phyloP scores from a whole-genome alignment of 2,888 invertebrate species.

The Drosophila neutralis region DNA sequence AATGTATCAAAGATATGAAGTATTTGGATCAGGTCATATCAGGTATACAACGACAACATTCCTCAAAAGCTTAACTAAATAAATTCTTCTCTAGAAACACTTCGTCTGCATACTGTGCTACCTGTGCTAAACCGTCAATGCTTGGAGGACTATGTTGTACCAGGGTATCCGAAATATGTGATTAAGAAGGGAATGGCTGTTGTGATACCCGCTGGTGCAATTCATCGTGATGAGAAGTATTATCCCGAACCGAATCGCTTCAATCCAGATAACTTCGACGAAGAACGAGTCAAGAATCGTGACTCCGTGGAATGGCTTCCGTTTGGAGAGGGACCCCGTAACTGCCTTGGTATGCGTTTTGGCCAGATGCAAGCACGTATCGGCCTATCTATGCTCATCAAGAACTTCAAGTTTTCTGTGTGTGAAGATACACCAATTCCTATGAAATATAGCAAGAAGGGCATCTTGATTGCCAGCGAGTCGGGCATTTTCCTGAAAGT shows the following conservation, averaged over 20 bases:
- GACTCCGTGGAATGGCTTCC: slow-evolving; percentile 83
- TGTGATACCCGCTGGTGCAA: slow-evolving; percentile 81
- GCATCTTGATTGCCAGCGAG: slow-evolving; percentile 60
- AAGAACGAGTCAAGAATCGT: slow-evolving; percentile 86
- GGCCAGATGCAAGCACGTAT: slow-evolving; percentile 81
- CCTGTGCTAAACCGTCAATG: too few species aligned
- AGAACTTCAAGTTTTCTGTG: slow-evolving; percentile 72
- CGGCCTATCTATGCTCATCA: slow-evolving; percentile 74
- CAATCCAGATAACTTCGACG: slow-evolving; percentile 87
- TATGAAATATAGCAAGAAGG: slow-evolving; percentile 48
- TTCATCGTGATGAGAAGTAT: slow-evolving; percentile 87
- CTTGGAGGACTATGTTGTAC: too few species aligned
- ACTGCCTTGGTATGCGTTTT: slow-evolving; percentile 83
- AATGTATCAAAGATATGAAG: slow-evolving; percentile 82
- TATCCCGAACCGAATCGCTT: slow-evolving; percentile 88
- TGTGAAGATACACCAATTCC: slow-evolving; percentile 76
- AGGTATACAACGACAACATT: slow-evolving; percentile 77
- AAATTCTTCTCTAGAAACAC: too few species aligned
- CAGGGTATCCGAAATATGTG: too few species aligned
- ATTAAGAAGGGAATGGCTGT: too few species aligned
- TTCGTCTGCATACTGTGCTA: too few species aligned
- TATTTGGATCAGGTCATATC: slow-evolving; percentile 85
- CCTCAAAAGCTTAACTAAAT: accelerated
- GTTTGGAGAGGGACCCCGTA: slow-evolving; percentile 83
- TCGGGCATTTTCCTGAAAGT: slow-evolving; percentile 62